Evolutionary conservation across 2,888 invertebrate genomes (phyloP), one percentile per base, ranked within the genome.

Genomic region (Pemphredon lugubris): DNA sequence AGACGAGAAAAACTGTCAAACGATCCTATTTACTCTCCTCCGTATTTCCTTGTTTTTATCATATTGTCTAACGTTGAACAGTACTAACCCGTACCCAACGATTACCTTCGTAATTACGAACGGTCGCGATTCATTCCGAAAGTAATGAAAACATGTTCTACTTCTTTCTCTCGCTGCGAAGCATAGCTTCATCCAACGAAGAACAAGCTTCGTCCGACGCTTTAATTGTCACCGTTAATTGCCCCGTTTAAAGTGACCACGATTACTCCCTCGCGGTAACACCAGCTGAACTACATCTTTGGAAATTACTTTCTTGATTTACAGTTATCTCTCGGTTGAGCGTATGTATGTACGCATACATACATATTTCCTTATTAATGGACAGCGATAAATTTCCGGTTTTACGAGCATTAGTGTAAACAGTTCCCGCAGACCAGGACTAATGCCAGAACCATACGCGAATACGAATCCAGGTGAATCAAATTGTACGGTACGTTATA

Each of bases 341-440:
- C 26, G 47, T 42, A n/a, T n/a, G n/a, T n/a, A n/a, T n/a, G n/a
- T n/a, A n/a, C n/a, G n/a, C n/a, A n/a, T n/a, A n/a, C n/a, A n/a
- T n/a, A n/a, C n/a, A n/a, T n/a, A 55, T 42, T 44, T 44, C 45
- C 42, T 40, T 57, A 39, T 59, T 75, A 76, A 78, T 61, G 44
- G 53, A 34, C 44, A 7, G 3, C 47, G 5, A 70, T 77, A 78
- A 78, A 77, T 77, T 70, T 11, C 48, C 30, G 14, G 16, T 9
- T 39, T 65, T 54, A 63, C 34, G 61, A 39, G 50, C 58, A 69
- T 70, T 61, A 70, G n/a, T 34, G 21, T 18, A 26, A 37, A 48
- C 26, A 50, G 45, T 6, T 5, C 34, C 14, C 18, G 7, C 55
- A 13, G 54, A 30, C 48, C 20, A 47, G 9, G 42, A 23, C 7